Base-by-base conservation (phyloP, 1,140 invertebrate genomes). In the Penaeus chinensis region DNA sequence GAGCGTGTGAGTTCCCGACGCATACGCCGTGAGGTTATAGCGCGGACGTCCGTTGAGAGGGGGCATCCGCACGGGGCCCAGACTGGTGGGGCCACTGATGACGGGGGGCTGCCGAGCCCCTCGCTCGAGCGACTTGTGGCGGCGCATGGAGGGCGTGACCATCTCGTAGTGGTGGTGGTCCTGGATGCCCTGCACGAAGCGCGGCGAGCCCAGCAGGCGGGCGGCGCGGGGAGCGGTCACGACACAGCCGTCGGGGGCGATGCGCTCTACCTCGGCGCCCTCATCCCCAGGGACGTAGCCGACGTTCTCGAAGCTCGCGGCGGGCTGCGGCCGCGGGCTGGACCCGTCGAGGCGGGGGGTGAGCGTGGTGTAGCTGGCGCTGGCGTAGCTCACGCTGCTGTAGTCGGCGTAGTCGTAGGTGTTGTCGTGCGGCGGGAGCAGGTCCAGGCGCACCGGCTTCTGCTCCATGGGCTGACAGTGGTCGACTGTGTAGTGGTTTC, bases 261-360 rank as follows among this genome's bases (percentile, higher is more conserved):
- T 54, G 60, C 87, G 87, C 27, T 84, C 82, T 11, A 86, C 89
- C 24, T 90, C 89, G 11, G 71, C 81, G 24, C 82, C 84, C 79
- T 90, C 90, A 20, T 90, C 90, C 0, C 89, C 89, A 37, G 81
- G 69, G 27, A 89, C 90, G 82, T 88, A 90, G 60, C 89, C 90
- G 0, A 90, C 85, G 69, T 90, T 89, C 80, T 90, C 89, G 77
- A 90, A 89, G 61, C 85, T 89, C 18, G 89, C 85, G 27, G 89
- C 79, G 18, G 84, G 89, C 27, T 84, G 69, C 19, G 84, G 89
- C 47, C 87, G 79, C 16, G 82, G 85, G 96, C 74, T 89, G 85
- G 82, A 81, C 62, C 32, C 66, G 96, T 27, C 95, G 93, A 0
- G 96, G 96, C 7, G 96, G 96, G 16, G 86, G 24, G 86, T 87